Base-by-base conservation (phyloP, 92 coral and sea anemone genomes). In the Blastomussa wellsi region DNA sequence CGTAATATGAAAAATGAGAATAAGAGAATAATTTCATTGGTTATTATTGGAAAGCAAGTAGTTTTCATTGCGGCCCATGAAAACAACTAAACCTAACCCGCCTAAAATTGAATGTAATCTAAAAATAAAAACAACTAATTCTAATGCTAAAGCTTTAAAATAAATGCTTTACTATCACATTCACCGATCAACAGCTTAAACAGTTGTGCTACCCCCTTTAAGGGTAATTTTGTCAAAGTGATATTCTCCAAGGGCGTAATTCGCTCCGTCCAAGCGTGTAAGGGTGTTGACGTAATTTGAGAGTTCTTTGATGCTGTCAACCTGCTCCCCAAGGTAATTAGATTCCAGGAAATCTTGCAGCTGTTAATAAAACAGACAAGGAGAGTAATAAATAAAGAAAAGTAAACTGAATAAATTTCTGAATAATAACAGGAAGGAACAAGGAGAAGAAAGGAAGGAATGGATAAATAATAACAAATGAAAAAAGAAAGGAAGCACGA, bases 141-240 rank as follows among this genome's bases (percentile, higher is more conserved):
- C 65, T 22, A 24, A 57, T 24, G 7, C 8, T 57, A 24, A 55
- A 55, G 24, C 29, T 57, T 22, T 10, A 8, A 57, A 57, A 22
- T 57, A 57, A 22, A 28, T 22, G 24, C 29, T 57, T 57, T 26
- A 24, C 29, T 22, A 57, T 57, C 65, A 26, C 65, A 57, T 57
- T 57, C 65, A 24, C 72, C 20, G 10, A 68, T 3, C 37, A 35
- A 22, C 29, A 68, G 28, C 24, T 33, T 10, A 48, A 39, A 66
- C 42, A 53, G 72, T 69, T 39, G 60, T 60, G 20, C 59, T 16
- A 32, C 78, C 87, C 31, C 92, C 93, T 39, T 89, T 89, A 55
- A 96, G 92, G 44, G 96, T 94, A 6, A 88, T n/a, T 83, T 85
- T 91, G 87, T 95, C 98, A 60, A 95, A 95, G 68, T 93, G 90